Percentiles rank a stretch among this genome's conserved stretches.
These are phyloP conservation scores for Octonoba sinensis DNA, from an alignment of 2,888 invertebrate genomes.

Conservation along the genomic window DNA sequence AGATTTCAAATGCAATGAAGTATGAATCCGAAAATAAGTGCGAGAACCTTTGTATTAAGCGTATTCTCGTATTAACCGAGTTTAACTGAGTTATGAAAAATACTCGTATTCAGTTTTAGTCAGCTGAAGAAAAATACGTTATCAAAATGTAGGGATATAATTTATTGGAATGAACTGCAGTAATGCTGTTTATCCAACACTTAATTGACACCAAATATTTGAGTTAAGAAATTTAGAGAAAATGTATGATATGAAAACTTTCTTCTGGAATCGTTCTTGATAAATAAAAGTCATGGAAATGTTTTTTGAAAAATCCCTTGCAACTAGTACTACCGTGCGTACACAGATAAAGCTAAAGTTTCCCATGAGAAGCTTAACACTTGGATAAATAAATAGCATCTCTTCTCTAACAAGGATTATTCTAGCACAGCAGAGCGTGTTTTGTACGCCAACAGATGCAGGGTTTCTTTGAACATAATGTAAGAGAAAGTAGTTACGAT, in stretches of 20 bases:
- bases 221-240: neutral
- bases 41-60: too few species aligned
- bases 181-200: conserved; percentile 47
- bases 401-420: conserved; percentile 27
- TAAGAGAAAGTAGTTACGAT: conserved; percentile 19
- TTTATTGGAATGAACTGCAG: conserved; percentile 36
- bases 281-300: conserved; percentile 19
- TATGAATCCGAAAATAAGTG: too few species aligned
- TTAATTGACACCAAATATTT: conserved; percentile 24
- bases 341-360: conserved; percentile 38
- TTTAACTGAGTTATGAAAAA: conserved; percentile 1
- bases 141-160: too few species aligned
- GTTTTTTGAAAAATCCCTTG: conserved; percentile 17
- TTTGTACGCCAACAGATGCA: conserved; percentile 59
- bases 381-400: conserved; percentile 58
- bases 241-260: conserved; percentile 29
- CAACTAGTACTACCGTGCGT: conserved; percentile 43
- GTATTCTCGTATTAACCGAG: too few species aligned
- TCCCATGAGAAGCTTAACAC: conserved; percentile 24
- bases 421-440: conserved; percentile 48
- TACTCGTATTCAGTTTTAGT: conserved; percentile 29
- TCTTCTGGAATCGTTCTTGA: neutral
- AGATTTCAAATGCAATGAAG: too few species aligned
- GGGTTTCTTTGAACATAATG: conserved; percentile 23
- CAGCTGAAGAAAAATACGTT: neutral